Evolutionary conservation across 2,797 vertebrate genomes (phyloP), one percentile per base, ranked within the genome.

Genomic region (Lagocephalus sceleratus): DNA sequence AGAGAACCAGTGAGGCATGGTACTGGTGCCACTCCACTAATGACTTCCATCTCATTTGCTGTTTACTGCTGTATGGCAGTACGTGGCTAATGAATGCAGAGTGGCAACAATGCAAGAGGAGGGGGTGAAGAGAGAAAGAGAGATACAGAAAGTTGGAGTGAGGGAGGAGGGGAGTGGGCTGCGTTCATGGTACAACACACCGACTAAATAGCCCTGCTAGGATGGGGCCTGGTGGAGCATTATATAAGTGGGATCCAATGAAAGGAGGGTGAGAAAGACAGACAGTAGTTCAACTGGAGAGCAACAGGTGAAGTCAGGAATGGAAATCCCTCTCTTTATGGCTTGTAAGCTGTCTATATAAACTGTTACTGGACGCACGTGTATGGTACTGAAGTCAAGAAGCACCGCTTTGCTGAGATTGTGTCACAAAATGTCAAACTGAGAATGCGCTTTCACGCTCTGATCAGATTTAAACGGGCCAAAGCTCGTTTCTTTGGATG

Each of bases 61-160:
- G 77, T 79, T 87, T 85, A 73, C 71, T 54, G 78, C 73, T 66
- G 58, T 68, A 70, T 51, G 69, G 72, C 73, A 47, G 76, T 72
- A 82, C 62, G 67, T 87, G 81, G 58, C 75, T 87, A 85, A 88
- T 84, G 80, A 87, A 84, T 86, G 79, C 85, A 83, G 79, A 66
- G 63, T 58, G 63, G 72, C 60, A 75, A 81, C 73, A 83, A 80
- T 68, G 71, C 59, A 50, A 26, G 49, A 67, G 64, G 68, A 52
- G 38, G 17, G 21, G 49, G 51, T 46, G 32, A 21, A 67, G 42
- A 40, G 57, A 79, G 52, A 68, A 0, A 5, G 54, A 71, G 48
- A 57, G 69, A 82, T 40, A 55, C 20, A 51, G 60, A 76, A 57
- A 66, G 73, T 73, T 67, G 47, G 60, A 63, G 74, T 20, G 73